A percentile compares a stretch with the other conserved stretches of the same genome.
Conservation (phyloP, 2,797 vertebrate genomes). For the Hypotaenidia okinawae region DNA sequence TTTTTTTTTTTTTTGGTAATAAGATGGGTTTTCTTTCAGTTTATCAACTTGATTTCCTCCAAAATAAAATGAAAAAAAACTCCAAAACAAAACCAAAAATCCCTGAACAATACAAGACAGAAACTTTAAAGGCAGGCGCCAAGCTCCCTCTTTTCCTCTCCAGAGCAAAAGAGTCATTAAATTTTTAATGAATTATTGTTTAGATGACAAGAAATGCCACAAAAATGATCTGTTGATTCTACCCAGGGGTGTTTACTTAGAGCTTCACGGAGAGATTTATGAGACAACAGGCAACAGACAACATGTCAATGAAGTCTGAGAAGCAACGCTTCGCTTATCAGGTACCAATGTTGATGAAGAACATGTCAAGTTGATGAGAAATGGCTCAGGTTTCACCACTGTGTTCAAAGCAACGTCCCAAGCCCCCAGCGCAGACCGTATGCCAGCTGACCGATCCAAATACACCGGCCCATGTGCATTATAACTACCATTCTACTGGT, state of each 20-base stretch:
- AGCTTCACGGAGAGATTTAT: not conserved
- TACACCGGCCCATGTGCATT: not conserved
- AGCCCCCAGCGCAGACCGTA: not conserved
- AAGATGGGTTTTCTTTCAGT: slow-evolving; percentile 18
- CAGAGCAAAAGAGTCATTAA: slow-evolving; percentile 28
- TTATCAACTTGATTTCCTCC: slow-evolving; percentile 36
- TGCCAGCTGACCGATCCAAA: not conserved
- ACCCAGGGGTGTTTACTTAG: slow-evolving; percentile 40
- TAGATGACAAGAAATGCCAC: slow-evolving; percentile 57
- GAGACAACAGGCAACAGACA: not conserved
- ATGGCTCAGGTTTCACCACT: not conserved
- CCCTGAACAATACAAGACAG: not conserved
- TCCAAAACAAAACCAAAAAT: slow-evolving; percentile 23
- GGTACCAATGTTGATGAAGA: not conserved
- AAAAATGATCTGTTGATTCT: slow-evolving; percentile 49
- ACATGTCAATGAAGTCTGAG: not conserved
- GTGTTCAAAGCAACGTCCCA: not conserved
- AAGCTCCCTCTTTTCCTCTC: slow-evolving; percentile 9
- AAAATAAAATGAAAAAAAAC: slow-evolving; percentile 14
- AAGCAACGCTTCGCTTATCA: not conserved
- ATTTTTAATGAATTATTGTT: slow-evolving; percentile 68
- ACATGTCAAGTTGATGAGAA: not conserved
- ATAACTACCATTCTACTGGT: not conserved
- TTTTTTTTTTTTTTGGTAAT: not conserved
- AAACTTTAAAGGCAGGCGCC: slow-evolving; percentile 40